Conservation (phyloP, 2,797 vertebrate genomes). For the Novumbra hubbsi region DNA sequence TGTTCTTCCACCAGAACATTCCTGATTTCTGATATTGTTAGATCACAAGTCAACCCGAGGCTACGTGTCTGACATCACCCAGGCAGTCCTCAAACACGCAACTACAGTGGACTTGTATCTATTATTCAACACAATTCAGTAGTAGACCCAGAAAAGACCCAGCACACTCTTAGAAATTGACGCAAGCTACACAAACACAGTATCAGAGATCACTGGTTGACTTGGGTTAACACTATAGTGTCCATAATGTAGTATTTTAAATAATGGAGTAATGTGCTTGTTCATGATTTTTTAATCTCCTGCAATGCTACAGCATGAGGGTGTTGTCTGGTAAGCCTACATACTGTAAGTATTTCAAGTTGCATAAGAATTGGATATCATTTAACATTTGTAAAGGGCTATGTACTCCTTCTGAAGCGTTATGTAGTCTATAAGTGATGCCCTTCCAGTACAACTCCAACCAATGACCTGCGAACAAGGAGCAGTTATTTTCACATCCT, state of each 20-base stretch:
- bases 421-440: neutral
- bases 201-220: neutral
- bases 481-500: neutral
- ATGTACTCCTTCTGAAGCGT: constrained; percentile 1
- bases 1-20: constrained; percentile 7
- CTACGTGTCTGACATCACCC: constrained; percentile 24
- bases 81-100: constrained; percentile 19
- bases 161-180: neutral
- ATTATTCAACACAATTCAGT: neutral
- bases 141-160: neutral
- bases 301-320: neutral
- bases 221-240: neutral
- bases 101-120: constrained; percentile 5
- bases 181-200: neutral
- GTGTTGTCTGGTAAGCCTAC: neutral
- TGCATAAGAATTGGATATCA: neutral
- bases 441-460: neutral
- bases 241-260: neutral
- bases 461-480: neutral
- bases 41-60: constrained; percentile 38
- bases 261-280: neutral
- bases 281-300: neutral
- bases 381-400: neutral
- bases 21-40: constrained; percentile 36
- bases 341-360: neutral